Conservation (phyloP, 2,797 vertebrate species). For the Poecilia wingei region DNA sequence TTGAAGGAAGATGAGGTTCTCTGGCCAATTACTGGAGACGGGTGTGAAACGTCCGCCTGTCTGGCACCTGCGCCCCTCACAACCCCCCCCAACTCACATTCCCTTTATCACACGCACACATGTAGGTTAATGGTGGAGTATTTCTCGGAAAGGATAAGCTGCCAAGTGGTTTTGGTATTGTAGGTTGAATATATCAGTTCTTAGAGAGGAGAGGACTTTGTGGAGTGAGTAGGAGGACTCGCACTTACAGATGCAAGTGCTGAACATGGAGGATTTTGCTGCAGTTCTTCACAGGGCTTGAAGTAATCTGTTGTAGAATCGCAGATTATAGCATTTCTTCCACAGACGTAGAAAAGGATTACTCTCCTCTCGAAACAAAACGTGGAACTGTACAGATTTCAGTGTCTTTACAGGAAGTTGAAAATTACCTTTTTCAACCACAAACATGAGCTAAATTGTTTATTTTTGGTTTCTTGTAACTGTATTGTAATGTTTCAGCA, state of each 20-base stretch:
- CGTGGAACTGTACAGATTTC: not conserved
- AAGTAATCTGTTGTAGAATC: conserved; percentile 24
- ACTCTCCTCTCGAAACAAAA: not conserved
- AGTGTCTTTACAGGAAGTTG: not conserved
- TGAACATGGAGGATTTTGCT: conserved; percentile 21
- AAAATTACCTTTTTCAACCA: not conserved
- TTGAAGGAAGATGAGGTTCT: conserved; percentile 61
- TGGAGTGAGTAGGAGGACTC: conserved; percentile 44
- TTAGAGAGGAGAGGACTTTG: conserved; percentile 30
- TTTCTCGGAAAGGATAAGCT: conserved; percentile 57
- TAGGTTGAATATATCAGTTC: conserved; percentile 45
- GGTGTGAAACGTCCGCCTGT: conserved; percentile 81
- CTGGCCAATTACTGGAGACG: conserved; percentile 86
- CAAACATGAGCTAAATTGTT: not conserved
- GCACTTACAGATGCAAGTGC: conserved; percentile 23
- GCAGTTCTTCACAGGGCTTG: conserved; percentile 1
- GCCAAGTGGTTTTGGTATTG: conserved; percentile 58
- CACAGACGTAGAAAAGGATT: conserved; percentile 10
- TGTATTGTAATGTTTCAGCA: not conserved
- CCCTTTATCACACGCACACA: conserved; percentile 49
- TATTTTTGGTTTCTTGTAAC: not conserved
- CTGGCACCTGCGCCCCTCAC: conserved; percentile 83
- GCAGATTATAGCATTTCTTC: not conserved
- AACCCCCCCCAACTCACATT: conserved; percentile 25
- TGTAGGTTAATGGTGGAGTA: conserved; percentile 50